These are phyloP conservation scores for Heterotis niloticus DNA, from an alignment of 2,113 vertebrate genomes.

Conservation along the genomic window DNA sequence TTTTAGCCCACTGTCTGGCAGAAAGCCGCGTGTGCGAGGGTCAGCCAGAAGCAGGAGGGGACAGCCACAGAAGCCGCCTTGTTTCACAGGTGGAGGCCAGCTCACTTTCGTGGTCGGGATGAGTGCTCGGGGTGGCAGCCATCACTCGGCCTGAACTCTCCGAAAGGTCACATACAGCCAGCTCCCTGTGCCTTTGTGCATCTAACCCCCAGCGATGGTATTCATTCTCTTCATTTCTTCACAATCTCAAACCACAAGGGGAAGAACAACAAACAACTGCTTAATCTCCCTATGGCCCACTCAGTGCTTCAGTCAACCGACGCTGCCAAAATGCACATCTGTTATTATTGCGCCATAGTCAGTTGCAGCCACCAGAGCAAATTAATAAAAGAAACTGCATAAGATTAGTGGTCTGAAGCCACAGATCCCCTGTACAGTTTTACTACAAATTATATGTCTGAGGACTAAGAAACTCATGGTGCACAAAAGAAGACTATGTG, in stretches of 20 bases:
- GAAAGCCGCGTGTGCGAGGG: slow-evolving; percentile 1
- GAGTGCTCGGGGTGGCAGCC: not conserved
- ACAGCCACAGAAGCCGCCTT: not conserved
- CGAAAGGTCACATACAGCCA: slow-evolving; percentile 4
- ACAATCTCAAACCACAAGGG: not conserved
- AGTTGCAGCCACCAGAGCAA: not conserved
- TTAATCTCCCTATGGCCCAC: not conserved
- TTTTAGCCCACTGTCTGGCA: not conserved
- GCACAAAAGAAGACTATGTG: not conserved
- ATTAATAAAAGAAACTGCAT: slow-evolving; percentile 9
- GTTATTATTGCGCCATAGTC: not conserved
- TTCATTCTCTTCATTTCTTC: not conserved
- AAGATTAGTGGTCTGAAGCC: slow-evolving; percentile 5
- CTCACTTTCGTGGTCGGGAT: not conserved
- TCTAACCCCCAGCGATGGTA: slow-evolving; percentile 6
- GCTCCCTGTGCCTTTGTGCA: slow-evolving; percentile 15
- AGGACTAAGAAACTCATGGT: not conserved
- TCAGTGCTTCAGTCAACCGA: not conserved
- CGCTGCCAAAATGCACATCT: slow-evolving; percentile 3
- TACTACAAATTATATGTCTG: not conserved
- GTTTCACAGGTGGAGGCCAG: slow-evolving; percentile 3
- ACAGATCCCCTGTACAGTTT: slow-evolving; percentile 7
- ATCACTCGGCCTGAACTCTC: slow-evolving; percentile 1
- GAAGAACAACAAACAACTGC: slow-evolving; percentile 6
- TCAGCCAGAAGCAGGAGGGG: not conserved